phyloP scores from a whole-genome alignment of 2,888 invertebrate species.

The Lithophane semibrunnea region DNA sequence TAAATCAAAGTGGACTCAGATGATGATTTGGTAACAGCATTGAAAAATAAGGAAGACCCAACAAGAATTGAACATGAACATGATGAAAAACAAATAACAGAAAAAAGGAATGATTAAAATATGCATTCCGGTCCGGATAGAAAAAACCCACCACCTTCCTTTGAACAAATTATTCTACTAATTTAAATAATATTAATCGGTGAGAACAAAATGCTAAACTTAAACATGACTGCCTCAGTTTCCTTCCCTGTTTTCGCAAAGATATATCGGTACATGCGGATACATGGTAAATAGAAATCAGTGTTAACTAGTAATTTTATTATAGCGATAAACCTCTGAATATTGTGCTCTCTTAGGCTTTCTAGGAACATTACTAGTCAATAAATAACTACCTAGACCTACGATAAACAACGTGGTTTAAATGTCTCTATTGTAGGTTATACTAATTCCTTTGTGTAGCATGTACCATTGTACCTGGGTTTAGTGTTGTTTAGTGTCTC shows the following conservation, averaged over 20 bases:
- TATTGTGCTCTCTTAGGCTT: constrained; percentile 41
- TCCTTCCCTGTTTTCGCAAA: constrained; percentile 14
- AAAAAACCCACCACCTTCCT: constrained; percentile 8
- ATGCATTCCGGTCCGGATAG: background rate
- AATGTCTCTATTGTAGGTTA: constrained; percentile 56
- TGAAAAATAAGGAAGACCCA: background rate
- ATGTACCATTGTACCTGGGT: constrained; percentile 19
- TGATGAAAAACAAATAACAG: background rate
- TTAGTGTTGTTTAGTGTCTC: constrained; percentile 47
- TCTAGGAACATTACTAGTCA: constrained; percentile 48
- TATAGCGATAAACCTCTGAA: constrained; percentile 40
- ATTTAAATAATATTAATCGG: constrained; percentile 10
- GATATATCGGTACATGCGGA: constrained; percentile 34
- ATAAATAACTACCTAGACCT: constrained; percentile 48
- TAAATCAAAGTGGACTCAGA: background rate
- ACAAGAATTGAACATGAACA: background rate
- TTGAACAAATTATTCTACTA: background rate
- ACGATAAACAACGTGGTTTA: constrained; percentile 49
- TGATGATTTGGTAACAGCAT: background rate
- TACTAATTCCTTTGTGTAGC: constrained; percentile 57
- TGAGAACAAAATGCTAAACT: constrained; percentile 1
- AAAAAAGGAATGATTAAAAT: background rate
- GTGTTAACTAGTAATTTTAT: constrained; percentile 50
- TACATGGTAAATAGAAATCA: constrained; percentile 51
- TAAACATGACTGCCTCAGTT: constrained; percentile 1